phyloP scores from a whole-genome alignment of 2,113 vertebrate genomes.

The Strix uralensis region DNA sequence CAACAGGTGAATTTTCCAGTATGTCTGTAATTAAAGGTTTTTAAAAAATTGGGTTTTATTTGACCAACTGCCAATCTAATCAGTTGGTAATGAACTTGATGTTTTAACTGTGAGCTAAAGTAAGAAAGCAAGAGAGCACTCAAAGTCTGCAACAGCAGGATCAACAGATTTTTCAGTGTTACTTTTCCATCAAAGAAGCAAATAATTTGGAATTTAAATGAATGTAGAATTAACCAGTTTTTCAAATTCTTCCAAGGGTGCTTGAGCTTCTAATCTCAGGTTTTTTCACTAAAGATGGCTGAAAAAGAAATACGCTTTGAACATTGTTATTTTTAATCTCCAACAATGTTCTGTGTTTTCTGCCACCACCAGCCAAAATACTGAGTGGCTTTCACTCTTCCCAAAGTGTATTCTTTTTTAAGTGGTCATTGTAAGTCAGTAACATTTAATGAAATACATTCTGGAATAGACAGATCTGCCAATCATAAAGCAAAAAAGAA shows the following conservation, averaged over 20 bases:
- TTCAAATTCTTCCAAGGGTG: constrained; percentile 34
- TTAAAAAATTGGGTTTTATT: constrained; percentile 35
- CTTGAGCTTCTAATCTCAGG: background rate
- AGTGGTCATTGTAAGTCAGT: background rate
- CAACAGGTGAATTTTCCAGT: constrained; percentile 24
- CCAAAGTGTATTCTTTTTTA: constrained; percentile 25
- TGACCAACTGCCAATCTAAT: constrained; percentile 62
- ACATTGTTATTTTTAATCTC: constrained; percentile 28
- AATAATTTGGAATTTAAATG: constrained; percentile 35
- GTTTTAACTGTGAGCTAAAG: constrained; percentile 50
- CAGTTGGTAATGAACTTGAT: constrained; percentile 56
- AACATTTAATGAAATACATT: background rate
- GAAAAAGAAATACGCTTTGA: constrained; percentile 35
- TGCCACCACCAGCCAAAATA: background rate
- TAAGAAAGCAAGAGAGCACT: constrained; percentile 48
- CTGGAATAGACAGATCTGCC: background rate
- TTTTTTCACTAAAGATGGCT: constrained; percentile 27
- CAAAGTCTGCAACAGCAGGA: constrained; percentile 30
- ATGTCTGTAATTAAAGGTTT: constrained; percentile 40
- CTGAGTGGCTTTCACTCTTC: constrained; percentile 29
- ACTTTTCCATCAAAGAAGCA: constrained; percentile 55
- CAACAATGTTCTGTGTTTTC: background rate
- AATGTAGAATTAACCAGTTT: constrained; percentile 35
- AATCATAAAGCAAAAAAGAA: background rate
- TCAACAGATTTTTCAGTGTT: constrained; percentile 62